phyloP scores from a whole-genome alignment of 2,888 invertebrate genomes.

The Agrotis exclamationis region DNA sequence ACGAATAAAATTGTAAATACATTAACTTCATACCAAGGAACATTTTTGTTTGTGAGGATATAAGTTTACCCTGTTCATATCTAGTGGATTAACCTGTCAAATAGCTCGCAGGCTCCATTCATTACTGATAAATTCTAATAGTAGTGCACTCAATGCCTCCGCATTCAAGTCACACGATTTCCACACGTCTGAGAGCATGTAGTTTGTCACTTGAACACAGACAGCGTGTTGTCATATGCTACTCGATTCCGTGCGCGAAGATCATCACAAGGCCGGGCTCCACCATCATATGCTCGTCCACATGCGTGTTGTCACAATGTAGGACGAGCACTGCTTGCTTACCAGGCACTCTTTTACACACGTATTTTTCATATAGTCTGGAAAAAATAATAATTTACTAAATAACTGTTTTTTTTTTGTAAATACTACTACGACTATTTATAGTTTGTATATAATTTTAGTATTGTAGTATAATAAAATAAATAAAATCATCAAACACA shows the following conservation, averaged over 20 bases:
- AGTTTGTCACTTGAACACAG: conserved; percentile 54
- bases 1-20: conserved; percentile 38
- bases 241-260: conserved; percentile 99
- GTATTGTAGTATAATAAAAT: too few relatives aligned
- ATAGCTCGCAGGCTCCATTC: conserved; percentile 15
- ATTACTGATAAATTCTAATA: conserved; percentile 19
- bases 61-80: conserved; percentile 45
- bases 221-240: conserved; percentile 57
- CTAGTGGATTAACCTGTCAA: conserved; percentile 23
- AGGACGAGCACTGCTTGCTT: conserved; percentile 99
- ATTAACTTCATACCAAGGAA: conserved; percentile 18
- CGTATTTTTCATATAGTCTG: conserved; percentile 96
- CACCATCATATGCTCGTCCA: conserved; percentile 98
- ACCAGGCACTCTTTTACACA: conserved; percentile 98
- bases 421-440: too few relatives aligned
- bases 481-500: too few relatives aligned
- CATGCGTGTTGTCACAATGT: conserved; percentile 98
- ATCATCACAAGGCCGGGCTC: conserved; percentile 99
- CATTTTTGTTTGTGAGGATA: conserved; percentile 6
- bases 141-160: conserved; percentile 49
- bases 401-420: too few relatives aligned
- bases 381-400: conserved; percentile 26
- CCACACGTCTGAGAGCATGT: conserved; percentile 50
- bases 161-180: conserved; percentile 51
- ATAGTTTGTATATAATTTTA: too few relatives aligned